Evolutionary conservation across 2,797 vertebrate species (phyloP).

Genomic region (Antennarius maculatus): DNA sequence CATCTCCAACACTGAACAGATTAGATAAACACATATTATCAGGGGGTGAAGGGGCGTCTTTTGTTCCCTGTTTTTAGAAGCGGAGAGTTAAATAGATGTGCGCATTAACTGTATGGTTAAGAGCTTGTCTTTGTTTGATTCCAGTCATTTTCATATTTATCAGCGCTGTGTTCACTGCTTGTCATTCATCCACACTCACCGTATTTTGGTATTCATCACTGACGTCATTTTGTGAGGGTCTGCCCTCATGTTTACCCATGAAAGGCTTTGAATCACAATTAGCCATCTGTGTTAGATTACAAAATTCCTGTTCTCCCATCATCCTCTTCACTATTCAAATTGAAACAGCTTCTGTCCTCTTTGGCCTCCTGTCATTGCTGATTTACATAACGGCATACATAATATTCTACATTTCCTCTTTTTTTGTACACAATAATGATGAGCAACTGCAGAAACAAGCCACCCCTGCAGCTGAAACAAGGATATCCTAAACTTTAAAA

Average conservation of each 20-base stretch:
- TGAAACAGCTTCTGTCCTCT: slow-evolving; percentile 29
- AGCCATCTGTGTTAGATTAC: slow-evolving; percentile 15
- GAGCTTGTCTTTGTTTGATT: slow-evolving; percentile 31
- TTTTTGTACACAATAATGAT: slow-evolving; percentile 23
- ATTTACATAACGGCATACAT: slow-evolving; percentile 33
- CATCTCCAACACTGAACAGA: slow-evolving; percentile 13
- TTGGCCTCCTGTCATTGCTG: neutral
- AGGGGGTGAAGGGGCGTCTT: neutral
- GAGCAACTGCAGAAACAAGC: neutral
- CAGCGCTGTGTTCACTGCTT: slow-evolving; percentile 4
- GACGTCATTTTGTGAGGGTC: slow-evolving; percentile 25
- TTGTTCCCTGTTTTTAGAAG: slow-evolving; percentile 10
- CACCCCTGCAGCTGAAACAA: neutral
- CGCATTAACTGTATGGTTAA: slow-evolving; percentile 35
- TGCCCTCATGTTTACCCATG: slow-evolving; percentile 13
- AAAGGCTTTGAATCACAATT: slow-evolving; percentile 43
- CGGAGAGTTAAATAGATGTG: slow-evolving; percentile 14
- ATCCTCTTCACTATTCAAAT: slow-evolving; percentile 28
- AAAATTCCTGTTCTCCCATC: neutral
- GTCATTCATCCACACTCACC: slow-evolving; percentile 28
- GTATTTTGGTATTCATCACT: slow-evolving; percentile 45
- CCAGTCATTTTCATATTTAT: slow-evolving; percentile 34
- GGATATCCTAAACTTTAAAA: neutral
- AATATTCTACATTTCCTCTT: neutral
- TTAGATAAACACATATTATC: slow-evolving; percentile 11